Evolutionary conservation across 2,113 vertebrate species (phyloP).

Genomic region (Chloropsis hardwickii): DNA sequence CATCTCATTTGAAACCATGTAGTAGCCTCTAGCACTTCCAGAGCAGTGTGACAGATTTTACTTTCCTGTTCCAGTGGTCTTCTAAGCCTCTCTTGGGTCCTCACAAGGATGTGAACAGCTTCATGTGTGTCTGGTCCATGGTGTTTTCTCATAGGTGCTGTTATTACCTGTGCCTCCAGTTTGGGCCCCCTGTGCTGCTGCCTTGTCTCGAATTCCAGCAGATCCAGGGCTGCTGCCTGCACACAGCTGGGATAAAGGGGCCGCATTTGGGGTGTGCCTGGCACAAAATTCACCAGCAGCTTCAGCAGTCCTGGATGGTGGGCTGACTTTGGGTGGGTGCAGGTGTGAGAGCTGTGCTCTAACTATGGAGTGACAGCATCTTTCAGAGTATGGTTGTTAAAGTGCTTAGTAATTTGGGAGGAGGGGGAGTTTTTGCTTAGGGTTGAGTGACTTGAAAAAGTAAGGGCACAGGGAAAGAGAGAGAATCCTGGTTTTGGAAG

Average conservation of each 20-base stretch:
- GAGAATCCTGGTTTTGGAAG: neutral
- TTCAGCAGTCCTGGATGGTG: rapidly evolving
- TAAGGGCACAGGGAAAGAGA: neutral
- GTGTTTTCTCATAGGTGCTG: neutral
- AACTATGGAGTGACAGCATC: neutral
- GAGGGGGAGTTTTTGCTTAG: neutral
- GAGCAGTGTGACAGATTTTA: neutral
- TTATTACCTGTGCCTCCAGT: neutral
- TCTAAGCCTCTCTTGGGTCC: neutral
- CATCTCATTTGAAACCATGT: neutral
- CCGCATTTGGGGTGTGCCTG: neutral
- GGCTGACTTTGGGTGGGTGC: neutral
- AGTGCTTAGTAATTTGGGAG: neutral
- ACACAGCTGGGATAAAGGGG: neutral
- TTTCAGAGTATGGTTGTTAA: neutral
- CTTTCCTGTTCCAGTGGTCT: neutral
- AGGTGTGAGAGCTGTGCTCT: neutral
- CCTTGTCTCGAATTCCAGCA: neutral
- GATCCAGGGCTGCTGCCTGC: neutral
- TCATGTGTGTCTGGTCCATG: neutral
- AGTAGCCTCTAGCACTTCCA: neutral
- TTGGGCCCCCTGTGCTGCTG: neutral
- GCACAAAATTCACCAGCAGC: neutral
- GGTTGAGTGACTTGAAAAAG: neutral
- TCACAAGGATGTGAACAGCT: neutral